Conservation (phyloP, 53 echinoderm and acorn worm genomes). For the Mesocentrotus franciscanus region DNA sequence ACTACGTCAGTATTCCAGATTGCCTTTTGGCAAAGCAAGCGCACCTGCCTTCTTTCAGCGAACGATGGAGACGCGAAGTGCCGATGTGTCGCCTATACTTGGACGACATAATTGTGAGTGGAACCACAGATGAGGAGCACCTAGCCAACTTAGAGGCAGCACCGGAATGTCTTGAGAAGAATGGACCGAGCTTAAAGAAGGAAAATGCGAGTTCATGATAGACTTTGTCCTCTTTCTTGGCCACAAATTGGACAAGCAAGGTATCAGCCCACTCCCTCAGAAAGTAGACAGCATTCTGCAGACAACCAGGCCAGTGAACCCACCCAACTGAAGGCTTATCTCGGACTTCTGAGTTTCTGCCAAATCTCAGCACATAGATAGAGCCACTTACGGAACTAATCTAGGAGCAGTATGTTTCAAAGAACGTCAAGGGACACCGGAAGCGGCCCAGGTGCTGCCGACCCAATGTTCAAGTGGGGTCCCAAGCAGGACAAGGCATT, state of each 20-base stretch:
- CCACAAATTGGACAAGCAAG: constrained; percentile 48
- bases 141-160: constrained; percentile 60
- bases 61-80: constrained; percentile 68
- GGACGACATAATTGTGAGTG: constrained; percentile 85
- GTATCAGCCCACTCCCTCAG: constrained; percentile 35
- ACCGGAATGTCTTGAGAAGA: neutral
- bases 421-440: neutral
- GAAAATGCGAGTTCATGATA: constrained; percentile 70
- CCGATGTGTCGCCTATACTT: constrained; percentile 75
- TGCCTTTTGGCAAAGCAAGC: constrained; percentile 75
- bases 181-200: constrained; percentile 55
- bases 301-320: constrained; percentile 66
- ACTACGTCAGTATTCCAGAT: constrained; percentile 68
- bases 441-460: constrained; percentile 17
- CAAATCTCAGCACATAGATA: too few species aligned
- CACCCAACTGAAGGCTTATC: constrained; percentile 61
- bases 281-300: constrained; percentile 64
- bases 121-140: constrained; percentile 70
- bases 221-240: constrained; percentile 61
- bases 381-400: constrained; percentile 64
- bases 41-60: constrained; percentile 77
- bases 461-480: constrained; percentile 72
- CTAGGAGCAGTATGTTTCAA: constrained; percentile 60
- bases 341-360: constrained; percentile 65
- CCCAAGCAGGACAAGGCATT: constrained; percentile 62